These are phyloP conservation scores for Drosophila guanche DNA, from an alignment of 1,140 invertebrate species.

Conservation along the genomic window DNA sequence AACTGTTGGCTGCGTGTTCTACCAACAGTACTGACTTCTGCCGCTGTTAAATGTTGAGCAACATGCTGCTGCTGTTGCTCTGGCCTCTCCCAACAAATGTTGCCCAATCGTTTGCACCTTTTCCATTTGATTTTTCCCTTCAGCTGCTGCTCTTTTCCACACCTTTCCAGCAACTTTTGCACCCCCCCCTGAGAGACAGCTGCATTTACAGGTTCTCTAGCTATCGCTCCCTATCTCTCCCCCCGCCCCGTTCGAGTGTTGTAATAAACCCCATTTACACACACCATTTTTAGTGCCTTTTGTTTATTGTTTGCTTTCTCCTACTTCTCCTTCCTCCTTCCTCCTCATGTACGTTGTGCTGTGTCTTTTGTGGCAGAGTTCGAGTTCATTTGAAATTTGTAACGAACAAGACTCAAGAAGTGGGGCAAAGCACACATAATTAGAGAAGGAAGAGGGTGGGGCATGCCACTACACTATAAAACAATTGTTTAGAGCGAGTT, in stretches of 20 bases:
- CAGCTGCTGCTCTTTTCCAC: slow-evolving; percentile 27
- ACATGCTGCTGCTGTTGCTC: slow-evolving; percentile 1
- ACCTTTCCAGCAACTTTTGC: slow-evolving; percentile 44
- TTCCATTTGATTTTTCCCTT: slow-evolving; percentile 6
- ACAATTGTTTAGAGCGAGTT: slow-evolving; percentile 32
- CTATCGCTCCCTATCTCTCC: not conserved
- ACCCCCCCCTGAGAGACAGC: slow-evolving; percentile 34
- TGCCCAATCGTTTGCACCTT: slow-evolving; percentile 1
- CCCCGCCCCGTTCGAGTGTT: slow-evolving; percentile 22
- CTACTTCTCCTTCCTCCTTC: slow-evolving; percentile 31
- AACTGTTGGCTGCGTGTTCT: not conserved
- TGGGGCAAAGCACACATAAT: slow-evolving; percentile 39
- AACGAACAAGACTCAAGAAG: slow-evolving; percentile 33
- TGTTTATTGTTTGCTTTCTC: slow-evolving; percentile 59
- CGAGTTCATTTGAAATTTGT: slow-evolving; percentile 74
- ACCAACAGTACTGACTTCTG: slow-evolving; percentile 3
- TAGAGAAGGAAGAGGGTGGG: slow-evolving; percentile 41
- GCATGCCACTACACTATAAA: slow-evolving; percentile 40
- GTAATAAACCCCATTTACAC: slow-evolving; percentile 73
- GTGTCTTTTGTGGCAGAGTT: slow-evolving; percentile 21
- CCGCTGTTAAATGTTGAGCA: slow-evolving; percentile 16
- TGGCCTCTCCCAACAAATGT: no score
- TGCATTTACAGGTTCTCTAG: slow-evolving; percentile 42
- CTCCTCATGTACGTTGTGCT: slow-evolving; percentile 1
- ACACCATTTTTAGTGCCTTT: slow-evolving; percentile 56